Evolutionary conservation across 2,797 vertebrate species (phyloP).

Genomic region (Scyliorhinus canicula): DNA sequence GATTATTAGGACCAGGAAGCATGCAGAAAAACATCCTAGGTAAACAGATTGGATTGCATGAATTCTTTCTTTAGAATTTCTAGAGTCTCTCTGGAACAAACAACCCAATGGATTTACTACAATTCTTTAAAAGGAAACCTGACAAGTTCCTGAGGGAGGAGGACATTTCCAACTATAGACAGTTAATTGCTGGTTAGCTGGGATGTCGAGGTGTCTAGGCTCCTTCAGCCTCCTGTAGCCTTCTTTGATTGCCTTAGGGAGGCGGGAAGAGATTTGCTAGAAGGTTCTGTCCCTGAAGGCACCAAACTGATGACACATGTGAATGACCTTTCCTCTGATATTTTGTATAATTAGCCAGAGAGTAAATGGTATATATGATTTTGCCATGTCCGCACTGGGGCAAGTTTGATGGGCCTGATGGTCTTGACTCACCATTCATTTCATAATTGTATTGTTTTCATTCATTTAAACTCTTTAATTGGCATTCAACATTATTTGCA

Average conservation of each 20-base stretch:
- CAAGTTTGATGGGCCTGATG: neutral
- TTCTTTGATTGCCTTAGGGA: constrained; percentile 3
- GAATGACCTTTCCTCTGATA: neutral
- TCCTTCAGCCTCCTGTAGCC: neutral
- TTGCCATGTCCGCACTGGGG: neutral
- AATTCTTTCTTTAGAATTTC: neutral
- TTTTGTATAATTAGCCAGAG: neutral
- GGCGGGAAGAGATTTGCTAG: neutral
- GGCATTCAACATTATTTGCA: neutral
- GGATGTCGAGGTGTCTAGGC: neutral
- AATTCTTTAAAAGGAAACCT: neutral
- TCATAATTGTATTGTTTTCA: neutral
- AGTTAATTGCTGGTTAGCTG: neutral
- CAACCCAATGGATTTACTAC: neutral
- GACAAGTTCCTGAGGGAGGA: neutral
- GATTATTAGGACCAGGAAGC: neutral
- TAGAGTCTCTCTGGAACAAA: neutral
- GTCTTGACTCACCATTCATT: neutral
- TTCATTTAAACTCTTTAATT: neutral
- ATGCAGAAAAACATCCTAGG: neutral
- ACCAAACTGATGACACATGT: neutral
- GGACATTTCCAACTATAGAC: neutral
- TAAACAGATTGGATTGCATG: neutral
- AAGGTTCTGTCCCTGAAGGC: neutral
- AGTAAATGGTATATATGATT: neutral